Conservation (phyloP, 2,113 vertebrate species). For the Trinectes maculatus region DNA sequence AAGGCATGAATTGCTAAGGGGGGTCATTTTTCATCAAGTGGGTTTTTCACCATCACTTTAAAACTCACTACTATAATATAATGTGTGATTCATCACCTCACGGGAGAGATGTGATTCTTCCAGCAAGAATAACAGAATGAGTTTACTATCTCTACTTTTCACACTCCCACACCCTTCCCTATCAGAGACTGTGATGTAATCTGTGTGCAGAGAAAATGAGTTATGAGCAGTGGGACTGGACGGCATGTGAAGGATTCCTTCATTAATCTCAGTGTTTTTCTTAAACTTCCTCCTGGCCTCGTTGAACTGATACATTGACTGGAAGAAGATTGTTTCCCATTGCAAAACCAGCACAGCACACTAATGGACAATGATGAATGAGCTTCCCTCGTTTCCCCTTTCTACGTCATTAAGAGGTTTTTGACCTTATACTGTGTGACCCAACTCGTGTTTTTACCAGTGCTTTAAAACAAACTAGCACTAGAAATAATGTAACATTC, state of each 20-base stretch:
- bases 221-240: slow-evolving; percentile 21
- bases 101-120: slow-evolving; percentile 30
- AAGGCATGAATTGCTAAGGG: slow-evolving; percentile 23
- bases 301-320: neutral
- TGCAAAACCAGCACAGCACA: neutral
- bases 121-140: slow-evolving; percentile 46
- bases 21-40: slow-evolving; percentile 68
- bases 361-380: too few species aligned
- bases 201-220: slow-evolving; percentile 25
- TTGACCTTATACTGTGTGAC: neutral
- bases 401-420: too few species aligned
- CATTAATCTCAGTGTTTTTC: slow-evolving; percentile 18
- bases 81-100: slow-evolving; percentile 56
- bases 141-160: slow-evolving; percentile 48
- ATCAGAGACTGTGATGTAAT: slow-evolving; percentile 31
- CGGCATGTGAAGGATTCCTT: neutral
- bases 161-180: slow-evolving; percentile 1
- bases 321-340: neutral
- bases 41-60: slow-evolving; percentile 35
- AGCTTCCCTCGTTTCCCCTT: too few species aligned
- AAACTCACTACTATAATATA: slow-evolving; percentile 32
- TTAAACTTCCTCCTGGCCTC: neutral
- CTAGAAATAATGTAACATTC: too few species aligned
- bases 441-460: neutral
- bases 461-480: too few species aligned